Conservation (phyloP, 2,888 invertebrate species). For the Lycocerus yunnanus region DNA sequence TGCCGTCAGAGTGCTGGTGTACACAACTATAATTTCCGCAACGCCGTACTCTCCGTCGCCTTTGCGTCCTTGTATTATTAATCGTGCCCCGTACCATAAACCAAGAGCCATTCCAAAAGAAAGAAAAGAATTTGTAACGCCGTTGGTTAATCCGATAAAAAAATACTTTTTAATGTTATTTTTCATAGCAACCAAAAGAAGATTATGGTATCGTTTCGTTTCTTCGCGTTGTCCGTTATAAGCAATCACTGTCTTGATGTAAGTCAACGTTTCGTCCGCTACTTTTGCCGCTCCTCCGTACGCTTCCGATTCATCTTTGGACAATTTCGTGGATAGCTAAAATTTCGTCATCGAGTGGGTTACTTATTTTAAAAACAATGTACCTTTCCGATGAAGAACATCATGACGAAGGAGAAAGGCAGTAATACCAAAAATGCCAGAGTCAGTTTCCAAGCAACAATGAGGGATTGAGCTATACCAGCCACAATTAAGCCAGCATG, state of each 20-base stretch:
- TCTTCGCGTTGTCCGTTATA: not conserved
- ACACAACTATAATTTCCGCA: not conserved
- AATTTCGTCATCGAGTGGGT: constrained; percentile 54
- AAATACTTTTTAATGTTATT: not conserved
- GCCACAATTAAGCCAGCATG: not conserved
- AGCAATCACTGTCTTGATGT: not conserved
- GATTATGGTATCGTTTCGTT: not conserved
- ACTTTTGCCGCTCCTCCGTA: not conserved
- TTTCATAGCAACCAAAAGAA: not conserved
- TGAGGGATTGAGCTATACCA: not conserved
- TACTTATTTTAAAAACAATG: not conserved
- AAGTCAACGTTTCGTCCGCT: not conserved
- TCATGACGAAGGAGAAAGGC: constrained; percentile 68
- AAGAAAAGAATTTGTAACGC: not conserved
- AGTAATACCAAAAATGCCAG: constrained; percentile 74
- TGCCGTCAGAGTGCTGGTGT: not conserved
- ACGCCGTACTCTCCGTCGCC: not conserved
- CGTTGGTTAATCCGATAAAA: not conserved
- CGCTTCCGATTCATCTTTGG: not conserved
- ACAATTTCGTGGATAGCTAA: not conserved
- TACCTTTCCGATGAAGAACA: constrained; percentile 60
- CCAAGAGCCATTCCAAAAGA: not conserved
- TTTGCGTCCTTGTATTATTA: constrained; percentile 50
- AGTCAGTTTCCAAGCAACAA: constrained; percentile 78
- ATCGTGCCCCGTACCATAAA: not conserved